A percentile compares a stretch with the other conserved stretches of the same genome.
These are phyloP conservation scores for Ardeotis arabs DNA, from an alignment of 2,113 vertebrate genomes.

Conservation along the genomic window DNA sequence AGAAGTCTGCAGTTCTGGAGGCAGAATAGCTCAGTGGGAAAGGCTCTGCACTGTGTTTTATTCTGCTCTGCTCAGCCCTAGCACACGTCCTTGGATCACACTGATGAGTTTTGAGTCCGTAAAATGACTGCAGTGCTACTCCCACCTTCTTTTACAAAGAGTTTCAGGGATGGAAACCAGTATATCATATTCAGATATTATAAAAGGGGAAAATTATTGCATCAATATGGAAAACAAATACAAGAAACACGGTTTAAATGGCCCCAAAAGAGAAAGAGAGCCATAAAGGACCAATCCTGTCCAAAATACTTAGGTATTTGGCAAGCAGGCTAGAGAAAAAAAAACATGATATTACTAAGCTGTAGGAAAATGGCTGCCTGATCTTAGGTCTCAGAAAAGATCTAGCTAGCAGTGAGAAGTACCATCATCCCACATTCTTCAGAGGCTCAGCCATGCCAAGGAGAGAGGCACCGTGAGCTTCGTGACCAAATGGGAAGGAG, in stretches of 20 bases:
- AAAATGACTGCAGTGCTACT: neutral
- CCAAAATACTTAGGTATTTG: conserved; percentile 12
- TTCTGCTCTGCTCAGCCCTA: neutral
- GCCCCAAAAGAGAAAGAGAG: neutral
- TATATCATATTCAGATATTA: neutral
- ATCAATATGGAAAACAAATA: neutral
- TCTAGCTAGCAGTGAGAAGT: neutral
- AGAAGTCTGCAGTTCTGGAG: neutral
- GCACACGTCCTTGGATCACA: neutral
- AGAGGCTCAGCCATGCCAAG: neutral
- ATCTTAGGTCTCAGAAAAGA: neutral
- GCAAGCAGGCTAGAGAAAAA: neutral
- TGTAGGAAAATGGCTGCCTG: neutral
- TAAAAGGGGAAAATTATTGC: neutral
- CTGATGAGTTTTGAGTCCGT: neutral
- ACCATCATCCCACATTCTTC: neutral
- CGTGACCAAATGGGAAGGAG: neutral
- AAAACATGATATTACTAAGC: neutral
- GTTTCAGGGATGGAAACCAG: neutral
- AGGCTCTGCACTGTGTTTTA: neutral
- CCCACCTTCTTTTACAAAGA: neutral
- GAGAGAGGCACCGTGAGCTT: neutral
- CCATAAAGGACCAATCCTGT: neutral
- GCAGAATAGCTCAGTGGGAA: neutral
- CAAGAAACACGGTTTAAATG: neutral